Conservation (phyloP, 2,797 vertebrate species). For the Carduelis carduelis region DNA sequence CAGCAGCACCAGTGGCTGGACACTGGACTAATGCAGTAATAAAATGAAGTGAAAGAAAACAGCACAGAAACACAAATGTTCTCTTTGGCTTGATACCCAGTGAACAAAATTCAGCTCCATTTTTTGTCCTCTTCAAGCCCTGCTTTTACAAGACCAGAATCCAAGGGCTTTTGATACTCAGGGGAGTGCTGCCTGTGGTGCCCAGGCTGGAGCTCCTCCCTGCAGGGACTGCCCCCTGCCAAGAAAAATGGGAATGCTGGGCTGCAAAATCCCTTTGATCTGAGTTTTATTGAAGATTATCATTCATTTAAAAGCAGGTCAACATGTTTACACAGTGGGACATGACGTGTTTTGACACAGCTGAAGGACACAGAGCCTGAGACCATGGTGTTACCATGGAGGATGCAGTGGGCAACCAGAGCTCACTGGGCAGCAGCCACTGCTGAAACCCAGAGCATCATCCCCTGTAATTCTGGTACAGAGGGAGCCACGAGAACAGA, state of each 20-base stretch:
- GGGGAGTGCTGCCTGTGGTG: not conserved
- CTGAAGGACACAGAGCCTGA: not conserved
- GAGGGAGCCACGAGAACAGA: not conserved
- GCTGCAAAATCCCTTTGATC: not conserved
- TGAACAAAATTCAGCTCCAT: not conserved
- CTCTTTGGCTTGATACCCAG: not conserved
- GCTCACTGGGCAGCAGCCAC: not conserved
- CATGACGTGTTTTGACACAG: rapidly evolving
- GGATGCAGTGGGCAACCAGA: not conserved
- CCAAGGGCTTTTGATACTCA: not conserved
- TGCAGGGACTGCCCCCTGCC: not conserved
- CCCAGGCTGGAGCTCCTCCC: not conserved
- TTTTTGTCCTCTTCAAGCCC: not conserved
- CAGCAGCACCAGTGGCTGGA: not conserved
- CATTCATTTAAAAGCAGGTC: not conserved
- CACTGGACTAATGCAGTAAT: not conserved
- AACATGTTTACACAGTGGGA: not conserved
- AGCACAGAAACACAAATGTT: not conserved
- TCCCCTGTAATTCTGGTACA: not conserved
- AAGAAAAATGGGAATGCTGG: not conserved
- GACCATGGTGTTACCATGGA: rapidly evolving
- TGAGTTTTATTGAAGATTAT: not conserved
- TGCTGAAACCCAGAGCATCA: not conserved
- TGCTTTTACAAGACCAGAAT: not conserved
- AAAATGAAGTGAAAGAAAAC: not conserved